Conservation (phyloP, 2,113 vertebrate species). For the Gobiocypris rarus region DNA sequence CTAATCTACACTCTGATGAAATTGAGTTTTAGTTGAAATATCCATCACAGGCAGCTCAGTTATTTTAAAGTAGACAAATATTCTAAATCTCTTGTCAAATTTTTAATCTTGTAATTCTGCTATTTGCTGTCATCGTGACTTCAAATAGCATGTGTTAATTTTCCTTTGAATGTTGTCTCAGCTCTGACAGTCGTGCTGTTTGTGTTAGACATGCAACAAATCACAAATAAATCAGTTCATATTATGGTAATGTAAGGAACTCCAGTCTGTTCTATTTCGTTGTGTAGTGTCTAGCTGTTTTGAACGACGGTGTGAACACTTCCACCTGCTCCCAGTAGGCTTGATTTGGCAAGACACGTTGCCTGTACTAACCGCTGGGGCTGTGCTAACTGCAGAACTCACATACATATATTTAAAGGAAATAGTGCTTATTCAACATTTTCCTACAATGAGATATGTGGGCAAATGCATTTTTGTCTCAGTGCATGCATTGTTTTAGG, state of each 20-base stretch:
- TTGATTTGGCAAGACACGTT: background rate
- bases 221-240: background rate
- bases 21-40: conserved; percentile 38
- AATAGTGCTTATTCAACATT: no score
- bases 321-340: background rate
- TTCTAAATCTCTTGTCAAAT: background rate
- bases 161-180: background rate
- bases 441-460: no score
- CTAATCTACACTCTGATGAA: conserved; percentile 35
- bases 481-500: no score
- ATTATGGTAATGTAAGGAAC: background rate
- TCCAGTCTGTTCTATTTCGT: background rate
- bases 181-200: background rate
- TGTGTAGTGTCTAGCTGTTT: background rate
- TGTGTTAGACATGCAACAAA: background rate
- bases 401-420: no score
- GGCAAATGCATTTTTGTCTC: no score
- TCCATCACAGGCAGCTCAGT: conserved; percentile 27
- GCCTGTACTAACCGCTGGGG: background rate
- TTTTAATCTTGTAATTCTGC: background rate
- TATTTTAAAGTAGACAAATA: conserved; percentile 21
- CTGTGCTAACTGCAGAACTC: background rate
- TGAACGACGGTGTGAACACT: background rate
- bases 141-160: background rate
- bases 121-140: background rate